Evolutionary conservation across 1,140 invertebrate genomes (phyloP).

Genomic region (Drosophila neocordata): DNA sequence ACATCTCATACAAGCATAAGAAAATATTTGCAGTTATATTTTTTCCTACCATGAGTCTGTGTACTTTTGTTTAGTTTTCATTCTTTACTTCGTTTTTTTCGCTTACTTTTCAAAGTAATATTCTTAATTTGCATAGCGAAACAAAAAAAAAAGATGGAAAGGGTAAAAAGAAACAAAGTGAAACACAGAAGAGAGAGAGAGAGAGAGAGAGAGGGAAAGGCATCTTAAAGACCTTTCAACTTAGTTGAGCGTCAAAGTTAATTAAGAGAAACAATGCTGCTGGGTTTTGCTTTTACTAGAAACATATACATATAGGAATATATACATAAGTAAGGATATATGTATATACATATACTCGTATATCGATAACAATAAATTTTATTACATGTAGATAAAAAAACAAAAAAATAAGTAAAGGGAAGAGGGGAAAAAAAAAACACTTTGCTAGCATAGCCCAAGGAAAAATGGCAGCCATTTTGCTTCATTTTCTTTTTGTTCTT

Average conservation of each 20-base stretch:
- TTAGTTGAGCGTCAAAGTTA: slow-evolving; percentile 8
- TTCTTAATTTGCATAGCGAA: slow-evolving; percentile 44
- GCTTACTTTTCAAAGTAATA: slow-evolving; percentile 58
- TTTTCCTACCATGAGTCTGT: slow-evolving; percentile 38
- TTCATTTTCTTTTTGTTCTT: slow-evolving; percentile 1
- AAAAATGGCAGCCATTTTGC: slow-evolving; percentile 17
- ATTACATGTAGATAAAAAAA: slow-evolving; percentile 27
- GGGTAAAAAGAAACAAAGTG: not conserved
- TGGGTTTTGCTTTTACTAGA: not conserved
- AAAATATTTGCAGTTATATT: slow-evolving; percentile 74
- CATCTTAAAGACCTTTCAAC: not conserved
- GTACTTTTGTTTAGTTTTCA: slow-evolving; percentile 74
- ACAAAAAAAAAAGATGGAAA: no score
- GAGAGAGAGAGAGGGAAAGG: not conserved
- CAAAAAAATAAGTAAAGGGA: no score
- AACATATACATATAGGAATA: not conserved
- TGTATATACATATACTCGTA: not conserved
- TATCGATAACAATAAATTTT: slow-evolving; percentile 17
- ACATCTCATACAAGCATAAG: slow-evolving; percentile 65
- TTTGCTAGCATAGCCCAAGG: not conserved
- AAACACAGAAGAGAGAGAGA: not conserved
- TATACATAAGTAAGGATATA: not conserved
- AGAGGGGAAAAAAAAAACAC: not conserved
- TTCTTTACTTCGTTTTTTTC: slow-evolving; percentile 21
- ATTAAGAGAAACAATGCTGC: slow-evolving; percentile 5